Base-by-base conservation (phyloP, 64 coral and sea anemone species). In the Dendrophyllia cribrosa region DNA sequence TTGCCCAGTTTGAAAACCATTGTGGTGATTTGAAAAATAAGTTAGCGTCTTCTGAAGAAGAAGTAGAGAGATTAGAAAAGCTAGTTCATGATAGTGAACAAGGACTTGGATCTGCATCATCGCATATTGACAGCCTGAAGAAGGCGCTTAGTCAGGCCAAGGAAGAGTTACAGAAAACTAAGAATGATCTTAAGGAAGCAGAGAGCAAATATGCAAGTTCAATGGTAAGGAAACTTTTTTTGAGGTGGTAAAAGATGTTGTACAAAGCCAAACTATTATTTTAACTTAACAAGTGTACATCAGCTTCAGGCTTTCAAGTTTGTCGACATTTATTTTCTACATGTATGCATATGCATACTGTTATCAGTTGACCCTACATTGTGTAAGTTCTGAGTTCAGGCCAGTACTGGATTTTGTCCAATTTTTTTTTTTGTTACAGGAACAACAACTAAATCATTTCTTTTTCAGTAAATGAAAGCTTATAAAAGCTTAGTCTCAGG, bases 41-140 rank as follows among this genome's bases (percentile, higher is more conserved):
- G 72, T 87, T 90, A 66, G 71, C 91, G 71, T 60, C 82, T 77
- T 74, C 77, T 66, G 79, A 85, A 20, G 72, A 68, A 25, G 90
- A 98, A 84, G 94, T 91, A 6, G 77, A 88, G 58, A 93, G 90
- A 78, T 77, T 98, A 56, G 77, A 87, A 66, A 87, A 50, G 19
- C 21, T 91, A n/a, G 91, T 98, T 23, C 75, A 86, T 55, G 91
- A 98, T 58, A 90, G 97, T 78, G 97, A 98, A 72, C 86, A 84
- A 69, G 97, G 97, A 55, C 91, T 98, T 48, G 94, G 97, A 12
- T 98, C 97, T 55, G 94, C 95, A 13, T 96, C 94, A 25, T 93
- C 91, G 21, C 89, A 95, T 78, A 88, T 98, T 45, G 66, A 61
- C 14, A 90, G 52, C 25, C 51, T 98, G 45, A 95, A 98, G 44